phyloP scores from a whole-genome alignment of 2,113 vertebrate genomes.

The Centropus bengalensis region DNA sequence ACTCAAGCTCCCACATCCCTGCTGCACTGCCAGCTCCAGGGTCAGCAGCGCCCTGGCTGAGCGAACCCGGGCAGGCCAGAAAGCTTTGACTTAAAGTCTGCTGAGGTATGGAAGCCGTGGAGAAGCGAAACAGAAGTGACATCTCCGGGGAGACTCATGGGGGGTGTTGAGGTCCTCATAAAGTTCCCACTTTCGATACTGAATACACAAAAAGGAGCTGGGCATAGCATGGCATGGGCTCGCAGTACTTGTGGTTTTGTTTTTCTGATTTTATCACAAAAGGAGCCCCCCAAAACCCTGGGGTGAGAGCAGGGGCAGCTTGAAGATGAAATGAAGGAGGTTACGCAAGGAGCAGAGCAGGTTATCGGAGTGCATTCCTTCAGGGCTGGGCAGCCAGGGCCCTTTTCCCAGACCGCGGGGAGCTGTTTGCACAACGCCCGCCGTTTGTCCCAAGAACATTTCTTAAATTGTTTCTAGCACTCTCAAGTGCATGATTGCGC shows the following conservation, averaged over 20 bases:
- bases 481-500: slow-evolving; percentile 28
- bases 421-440: slow-evolving; percentile 57
- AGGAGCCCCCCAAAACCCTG: neutral
- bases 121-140: neutral
- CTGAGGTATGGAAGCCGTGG: neutral
- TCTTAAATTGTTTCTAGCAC: slow-evolving; percentile 63
- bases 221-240: accelerated
- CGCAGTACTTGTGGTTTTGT: neutral
- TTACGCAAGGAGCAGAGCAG: neutral
- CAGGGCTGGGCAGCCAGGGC: neutral
- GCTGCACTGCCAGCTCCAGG: neutral
- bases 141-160: neutral
- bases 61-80: neutral
- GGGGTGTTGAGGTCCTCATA: neutral
- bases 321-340: neutral
- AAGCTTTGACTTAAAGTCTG: neutral
- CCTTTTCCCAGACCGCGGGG: neutral
- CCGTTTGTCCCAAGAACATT: slow-evolving; percentile 33
- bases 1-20: neutral
- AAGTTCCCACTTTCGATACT: accelerated
- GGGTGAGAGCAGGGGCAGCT: neutral
- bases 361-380: slow-evolving; percentile 62
- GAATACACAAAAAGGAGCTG: neutral
- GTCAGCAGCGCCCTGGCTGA: neutral
- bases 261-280: neutral